A percentile compares a stretch with the other conserved stretches of the same genome.
Conservation (phyloP, 1,140 invertebrate species). For the Dendroctonus ponderosae region DNA sequence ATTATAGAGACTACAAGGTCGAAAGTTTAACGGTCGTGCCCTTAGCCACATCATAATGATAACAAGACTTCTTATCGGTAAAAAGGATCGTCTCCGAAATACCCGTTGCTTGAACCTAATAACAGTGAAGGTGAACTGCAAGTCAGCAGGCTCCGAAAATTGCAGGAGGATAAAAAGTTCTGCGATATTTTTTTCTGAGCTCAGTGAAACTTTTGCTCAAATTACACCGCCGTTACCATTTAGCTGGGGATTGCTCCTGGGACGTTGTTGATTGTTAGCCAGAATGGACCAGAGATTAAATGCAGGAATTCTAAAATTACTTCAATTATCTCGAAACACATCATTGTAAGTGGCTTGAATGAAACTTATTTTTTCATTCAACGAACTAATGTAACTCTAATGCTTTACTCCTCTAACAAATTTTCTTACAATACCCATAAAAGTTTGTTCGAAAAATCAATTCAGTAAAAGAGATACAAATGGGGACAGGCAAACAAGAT, state of each 20-base stretch:
- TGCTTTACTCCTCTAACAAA: too few species aligned
- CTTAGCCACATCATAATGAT: conserved; percentile 30
- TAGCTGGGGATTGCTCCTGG: conserved; percentile 1
- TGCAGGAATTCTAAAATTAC: not conserved
- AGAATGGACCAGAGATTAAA: not conserved
- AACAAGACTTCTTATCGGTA: conserved; percentile 29
- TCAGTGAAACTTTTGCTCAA: conserved; percentile 7
- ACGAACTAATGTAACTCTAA: too few species aligned
- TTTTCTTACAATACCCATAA: too few species aligned
- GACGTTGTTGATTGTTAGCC: conserved; percentile 5
- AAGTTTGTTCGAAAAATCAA: too few species aligned
- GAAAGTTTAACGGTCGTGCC: conserved; percentile 17
- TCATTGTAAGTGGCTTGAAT: too few species aligned
- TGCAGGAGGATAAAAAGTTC: conserved; percentile 12
- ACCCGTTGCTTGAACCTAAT: conserved; percentile 16
- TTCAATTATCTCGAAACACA: too few species aligned
- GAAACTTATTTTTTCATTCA: too few species aligned
- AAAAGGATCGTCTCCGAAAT: conserved; percentile 28
- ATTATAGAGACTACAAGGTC: conserved; percentile 15
- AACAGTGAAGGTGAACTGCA: conserved; percentile 23
- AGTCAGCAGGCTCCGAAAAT: conserved; percentile 30
- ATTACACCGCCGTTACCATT: conserved; percentile 14
- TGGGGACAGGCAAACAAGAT: too few species aligned
- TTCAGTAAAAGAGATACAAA: too few species aligned
- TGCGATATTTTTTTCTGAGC: conserved; percentile 17